phyloP scores from a whole-genome alignment of 64 coral and sea anemone genomes.

The Stylophora pistillata region DNA sequence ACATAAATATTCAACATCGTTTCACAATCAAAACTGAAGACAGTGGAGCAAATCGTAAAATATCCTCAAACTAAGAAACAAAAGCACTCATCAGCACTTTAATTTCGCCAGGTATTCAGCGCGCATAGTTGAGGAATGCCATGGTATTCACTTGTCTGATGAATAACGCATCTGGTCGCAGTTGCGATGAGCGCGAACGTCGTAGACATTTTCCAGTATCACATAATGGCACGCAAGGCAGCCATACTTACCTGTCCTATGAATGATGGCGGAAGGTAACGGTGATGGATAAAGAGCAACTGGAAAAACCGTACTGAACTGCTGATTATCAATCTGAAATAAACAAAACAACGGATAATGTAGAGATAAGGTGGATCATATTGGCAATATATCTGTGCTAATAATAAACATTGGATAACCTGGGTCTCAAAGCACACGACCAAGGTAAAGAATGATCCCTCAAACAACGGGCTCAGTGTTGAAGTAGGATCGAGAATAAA shows the following conservation, averaged over 20 bases:
- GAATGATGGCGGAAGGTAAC: conserved; percentile 52
- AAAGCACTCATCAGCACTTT: not conserved
- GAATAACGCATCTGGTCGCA: too few relatives aligned
- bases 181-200: too few relatives aligned
- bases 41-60: not conserved
- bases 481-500: too few relatives aligned
- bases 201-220: too few relatives aligned
- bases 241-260: conserved; percentile 5
- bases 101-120: not conserved
- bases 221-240: too few relatives aligned
- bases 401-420: too few relatives aligned
- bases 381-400: not conserved
- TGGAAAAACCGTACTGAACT: conserved; percentile 86
- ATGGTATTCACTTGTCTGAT: too few relatives aligned
- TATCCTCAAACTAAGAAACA: not conserved
- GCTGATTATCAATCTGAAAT: conserved; percentile 93
- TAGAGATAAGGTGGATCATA: not conserved
- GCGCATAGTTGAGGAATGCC: too few relatives aligned
- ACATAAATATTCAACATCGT: too few relatives aligned
- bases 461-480: too few relatives aligned
- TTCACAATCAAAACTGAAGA: not conserved
- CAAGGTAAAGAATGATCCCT: too few relatives aligned
- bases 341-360: not conserved
- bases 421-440: not conserved
- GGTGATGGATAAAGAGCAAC: conserved; percentile 90